These are phyloP conservation scores for Margarornis squamiger DNA, from an alignment of 2,797 vertebrate genomes.

Conservation along the genomic window DNA sequence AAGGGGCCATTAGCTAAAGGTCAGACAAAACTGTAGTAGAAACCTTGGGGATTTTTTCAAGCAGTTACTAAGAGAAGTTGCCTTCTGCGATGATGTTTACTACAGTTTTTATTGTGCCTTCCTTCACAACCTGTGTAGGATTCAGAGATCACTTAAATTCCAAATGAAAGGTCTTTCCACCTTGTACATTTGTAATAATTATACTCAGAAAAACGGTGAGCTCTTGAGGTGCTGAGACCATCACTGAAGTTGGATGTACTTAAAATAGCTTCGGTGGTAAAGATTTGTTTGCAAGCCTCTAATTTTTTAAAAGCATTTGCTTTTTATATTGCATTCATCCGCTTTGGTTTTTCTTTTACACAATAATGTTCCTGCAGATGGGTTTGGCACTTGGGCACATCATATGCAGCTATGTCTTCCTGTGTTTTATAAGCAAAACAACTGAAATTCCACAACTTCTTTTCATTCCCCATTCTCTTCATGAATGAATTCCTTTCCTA, in stretches of 20 bases:
- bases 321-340: background rate
- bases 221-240: background rate
- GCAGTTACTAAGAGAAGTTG: background rate
- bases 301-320: background rate
- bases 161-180: background rate
- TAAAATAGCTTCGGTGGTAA: background rate
- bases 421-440: background rate
- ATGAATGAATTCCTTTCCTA: background rate
- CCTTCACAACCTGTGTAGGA: background rate
- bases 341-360: background rate
- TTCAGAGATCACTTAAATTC: background rate
- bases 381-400: background rate
- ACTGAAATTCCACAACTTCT: background rate
- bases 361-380: background rate
- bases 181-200: background rate
- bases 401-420: background rate
- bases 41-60: constrained; percentile 1
- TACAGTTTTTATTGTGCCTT: background rate
- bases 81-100: background rate
- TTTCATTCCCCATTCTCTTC: background rate
- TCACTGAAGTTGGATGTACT: background rate
- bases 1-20: constrained; percentile 26
- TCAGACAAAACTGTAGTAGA: background rate
- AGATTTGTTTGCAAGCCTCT: background rate
- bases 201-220: background rate